Evolutionary conservation across 1,140 invertebrate species (phyloP), one percentile per base, ranked within the genome.

Genomic region (Drosophila grimshawi): DNA sequence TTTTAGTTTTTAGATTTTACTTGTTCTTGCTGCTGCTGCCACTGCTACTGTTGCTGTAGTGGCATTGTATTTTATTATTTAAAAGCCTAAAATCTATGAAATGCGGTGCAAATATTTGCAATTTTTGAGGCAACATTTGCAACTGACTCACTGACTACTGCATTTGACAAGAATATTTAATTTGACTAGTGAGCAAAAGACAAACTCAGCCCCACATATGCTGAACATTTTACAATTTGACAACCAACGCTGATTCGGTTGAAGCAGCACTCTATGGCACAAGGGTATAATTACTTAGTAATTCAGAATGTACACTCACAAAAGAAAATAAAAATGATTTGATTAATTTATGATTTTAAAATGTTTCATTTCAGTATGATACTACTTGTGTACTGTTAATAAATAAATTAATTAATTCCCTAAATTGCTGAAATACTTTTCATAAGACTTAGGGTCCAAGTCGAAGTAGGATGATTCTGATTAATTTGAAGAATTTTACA

Each of bases 81-180:
- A 88, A 88, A 88, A 88, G 83, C 83, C 83, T 88, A 88, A 88
- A 88, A 88, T 88, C 83, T 88, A 83, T 88, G 81, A 88, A 88
- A 80, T 88, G 80, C 83, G 83, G 80, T 89, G 83, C 83, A 88
- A 88, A 88, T 88, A 88, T 88, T 88, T 88, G 83, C 88, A 88
- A 88, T 78, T 78, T 77, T 88, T 80, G 72, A 80, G 69, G 63
- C 60, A 88, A 88, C 83, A 88, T 89, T 83, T 80, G 53, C 65
- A 70, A 76, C 80, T 72, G 77, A 82, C 83, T 88, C 81, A 77
- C 64, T 82, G 83, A 66, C 62, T 66, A 76, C 83, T 88, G 83
- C 85, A 88, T 75, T 89, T 88, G 83, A 88, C 85, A 88, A 82
- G 85, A 83, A 88, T 88, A 88, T 88, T 88, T 88, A 88, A 88